Evolutionary conservation across 2,888 invertebrate species (phyloP).

Genomic region (Punctoribates punctum): DNA sequence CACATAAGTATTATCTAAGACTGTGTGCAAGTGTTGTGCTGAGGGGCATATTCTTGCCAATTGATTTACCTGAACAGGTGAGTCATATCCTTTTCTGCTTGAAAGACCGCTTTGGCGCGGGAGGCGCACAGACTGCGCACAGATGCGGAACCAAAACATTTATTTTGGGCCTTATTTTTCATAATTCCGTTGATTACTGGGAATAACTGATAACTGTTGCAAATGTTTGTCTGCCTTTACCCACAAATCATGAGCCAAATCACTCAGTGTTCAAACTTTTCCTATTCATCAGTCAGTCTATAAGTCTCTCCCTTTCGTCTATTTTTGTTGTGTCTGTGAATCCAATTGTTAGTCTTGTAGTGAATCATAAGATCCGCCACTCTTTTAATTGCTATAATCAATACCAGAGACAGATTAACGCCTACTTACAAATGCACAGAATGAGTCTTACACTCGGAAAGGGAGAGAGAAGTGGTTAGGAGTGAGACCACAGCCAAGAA

Average conservation of each 20-base stretch:
- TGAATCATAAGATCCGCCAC: background rate
- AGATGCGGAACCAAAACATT: slow-evolving; percentile 31
- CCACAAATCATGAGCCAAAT: background rate
- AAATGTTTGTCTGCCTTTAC: background rate
- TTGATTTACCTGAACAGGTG: slow-evolving; percentile 31
- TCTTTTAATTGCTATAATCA: slow-evolving; percentile 30
- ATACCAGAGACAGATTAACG: slow-evolving; percentile 17
- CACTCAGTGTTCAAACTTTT: background rate
- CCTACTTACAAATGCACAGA: slow-evolving; percentile 1
- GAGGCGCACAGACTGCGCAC: slow-evolving; percentile 1
- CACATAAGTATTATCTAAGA: background rate
- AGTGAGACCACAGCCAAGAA: background rate
- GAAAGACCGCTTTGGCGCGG: slow-evolving; percentile 9
- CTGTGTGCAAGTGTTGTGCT: background rate
- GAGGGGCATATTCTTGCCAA: slow-evolving; percentile 9
- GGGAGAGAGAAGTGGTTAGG: background rate
- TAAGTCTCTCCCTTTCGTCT: background rate
- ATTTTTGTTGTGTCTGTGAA: background rate
- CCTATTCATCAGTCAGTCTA: background rate
- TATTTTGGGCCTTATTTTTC: background rate
- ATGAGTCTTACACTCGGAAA: background rate
- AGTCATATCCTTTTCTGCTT: slow-evolving; percentile 31
- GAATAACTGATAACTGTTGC: background rate
- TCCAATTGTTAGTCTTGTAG: background rate
- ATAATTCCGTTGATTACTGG: background rate